Percentiles rank a stretch among this genome's conserved stretches.
Evolutionary conservation across 1,140 invertebrate genomes (phyloP).

Genomic region (Apocrypta bakeri): DNA sequence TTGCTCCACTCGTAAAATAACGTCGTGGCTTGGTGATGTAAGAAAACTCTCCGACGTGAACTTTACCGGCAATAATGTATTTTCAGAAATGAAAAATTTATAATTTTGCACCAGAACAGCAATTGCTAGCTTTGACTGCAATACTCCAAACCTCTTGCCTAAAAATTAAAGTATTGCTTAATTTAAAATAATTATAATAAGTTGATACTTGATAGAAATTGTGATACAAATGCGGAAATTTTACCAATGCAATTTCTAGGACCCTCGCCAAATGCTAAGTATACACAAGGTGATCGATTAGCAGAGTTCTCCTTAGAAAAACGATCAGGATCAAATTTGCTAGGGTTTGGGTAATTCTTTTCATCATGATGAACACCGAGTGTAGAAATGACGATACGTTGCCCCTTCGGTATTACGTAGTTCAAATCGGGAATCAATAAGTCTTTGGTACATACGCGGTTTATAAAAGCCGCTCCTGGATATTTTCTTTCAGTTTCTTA

Average conservation of each 20-base stretch:
- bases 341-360: constrained; percentile 75
- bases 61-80: not conserved
- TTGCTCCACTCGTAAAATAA: not conserved
- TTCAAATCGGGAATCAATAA: constrained; percentile 21
- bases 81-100: not conserved
- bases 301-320: constrained; percentile 72
- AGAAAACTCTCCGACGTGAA: not conserved
- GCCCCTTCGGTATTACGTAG: constrained; percentile 58
- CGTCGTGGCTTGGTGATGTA: not conserved
- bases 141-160: constrained; percentile 17
- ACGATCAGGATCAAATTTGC: constrained; percentile 78
- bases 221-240: not conserved
- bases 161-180: not conserved
- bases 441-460: constrained; percentile 18
- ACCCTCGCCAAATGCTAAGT: constrained; percentile 76
- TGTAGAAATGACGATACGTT: constrained; percentile 56
- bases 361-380: constrained; percentile 64
- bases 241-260: constrained; percentile 76
- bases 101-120: not conserved
- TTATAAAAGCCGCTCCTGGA: not conserved
- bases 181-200: not conserved
- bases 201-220: not conserved
- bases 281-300: constrained; percentile 67
- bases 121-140: constrained; percentile 15
- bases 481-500: constrained; percentile 38